phyloP scores from a whole-genome alignment of 2,113 vertebrate species.

The Psammodynastes pulverulentus region DNA sequence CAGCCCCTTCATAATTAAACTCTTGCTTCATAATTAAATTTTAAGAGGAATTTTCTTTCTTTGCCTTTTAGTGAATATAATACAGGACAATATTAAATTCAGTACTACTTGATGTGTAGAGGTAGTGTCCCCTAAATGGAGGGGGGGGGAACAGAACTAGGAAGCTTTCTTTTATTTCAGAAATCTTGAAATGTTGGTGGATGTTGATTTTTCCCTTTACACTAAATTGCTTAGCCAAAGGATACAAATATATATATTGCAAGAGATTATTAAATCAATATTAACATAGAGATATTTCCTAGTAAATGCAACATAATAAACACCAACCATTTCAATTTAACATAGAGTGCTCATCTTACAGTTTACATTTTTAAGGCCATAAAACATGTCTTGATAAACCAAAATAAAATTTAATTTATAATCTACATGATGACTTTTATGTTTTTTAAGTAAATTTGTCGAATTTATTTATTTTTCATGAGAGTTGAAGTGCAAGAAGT shows the following conservation, averaged over 20 bases:
- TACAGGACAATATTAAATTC: background rate
- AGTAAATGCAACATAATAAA: background rate
- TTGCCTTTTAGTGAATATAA: background rate
- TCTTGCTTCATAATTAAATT: background rate
- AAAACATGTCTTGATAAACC: conserved; percentile 11
- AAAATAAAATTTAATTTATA: background rate
- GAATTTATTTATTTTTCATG: background rate
- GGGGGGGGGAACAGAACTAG: background rate
- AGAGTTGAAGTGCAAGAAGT: background rate
- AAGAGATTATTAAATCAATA: background rate
- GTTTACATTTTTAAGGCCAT: background rate
- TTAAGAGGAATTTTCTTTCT: background rate
- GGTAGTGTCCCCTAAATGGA: background rate
- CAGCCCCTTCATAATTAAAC: background rate
- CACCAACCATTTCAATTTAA: conserved; percentile 1
- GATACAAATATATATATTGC: background rate
- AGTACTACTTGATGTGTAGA: fast-evolving
- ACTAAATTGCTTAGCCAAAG: background rate
- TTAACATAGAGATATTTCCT: conserved; percentile 2
- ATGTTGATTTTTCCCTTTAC: conserved; percentile 18
- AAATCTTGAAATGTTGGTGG: background rate
- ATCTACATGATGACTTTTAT: background rate
- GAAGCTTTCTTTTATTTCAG: background rate
- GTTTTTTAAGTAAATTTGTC: background rate
- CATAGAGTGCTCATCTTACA: background rate